A percentile compares a stretch with the other conserved stretches of the same genome.
Conservation (phyloP, 1,140 invertebrate genomes). For the Sogatella furcifera region DNA sequence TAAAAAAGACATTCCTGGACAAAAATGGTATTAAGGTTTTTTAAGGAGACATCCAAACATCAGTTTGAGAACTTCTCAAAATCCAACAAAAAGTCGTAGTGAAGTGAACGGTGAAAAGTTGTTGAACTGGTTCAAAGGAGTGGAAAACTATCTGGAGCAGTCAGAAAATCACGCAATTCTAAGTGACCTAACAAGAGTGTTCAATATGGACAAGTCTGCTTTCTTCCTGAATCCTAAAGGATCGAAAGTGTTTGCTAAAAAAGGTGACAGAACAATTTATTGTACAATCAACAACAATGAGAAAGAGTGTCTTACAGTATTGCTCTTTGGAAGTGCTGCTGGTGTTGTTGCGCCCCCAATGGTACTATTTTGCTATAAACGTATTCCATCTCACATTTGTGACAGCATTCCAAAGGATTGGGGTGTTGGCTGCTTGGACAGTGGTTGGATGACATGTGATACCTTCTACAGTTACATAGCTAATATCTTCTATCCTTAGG, state of each 20-base stretch:
- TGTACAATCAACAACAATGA: slow-evolving; percentile 4
- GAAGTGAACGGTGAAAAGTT: slow-evolving; percentile 11
- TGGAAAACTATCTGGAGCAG: slow-evolving; percentile 26
- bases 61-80: slow-evolving; percentile 15
- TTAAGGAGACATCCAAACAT: background rate
- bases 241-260: slow-evolving; percentile 6
- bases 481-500: slow-evolving; percentile 18
- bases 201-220: slow-evolving; percentile 17
- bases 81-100: slow-evolving; percentile 22
- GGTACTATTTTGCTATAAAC: slow-evolving; percentile 15
- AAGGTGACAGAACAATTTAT: slow-evolving; percentile 14
- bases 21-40: background rate
- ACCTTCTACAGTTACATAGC: slow-evolving; percentile 15
- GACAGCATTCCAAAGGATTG: slow-evolving; percentile 26
- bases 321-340: slow-evolving; percentile 10
- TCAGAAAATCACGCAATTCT: slow-evolving; percentile 23
- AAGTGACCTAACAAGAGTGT: slow-evolving; percentile 15
- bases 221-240: background rate
- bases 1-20: slow-evolving; percentile 15
- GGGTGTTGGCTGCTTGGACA: slow-evolving; percentile 29
- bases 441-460: slow-evolving; percentile 19
- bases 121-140: slow-evolving; percentile 23
- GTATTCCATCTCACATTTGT: slow-evolving; percentile 25
- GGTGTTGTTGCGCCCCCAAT: slow-evolving; percentile 9
- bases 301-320: slow-evolving; percentile 17